A percentile compares a stretch with the other conserved stretches of the same genome.
Conservation (phyloP, 2,113 vertebrate genomes). For the Microcebus ravelobensis region DNA sequence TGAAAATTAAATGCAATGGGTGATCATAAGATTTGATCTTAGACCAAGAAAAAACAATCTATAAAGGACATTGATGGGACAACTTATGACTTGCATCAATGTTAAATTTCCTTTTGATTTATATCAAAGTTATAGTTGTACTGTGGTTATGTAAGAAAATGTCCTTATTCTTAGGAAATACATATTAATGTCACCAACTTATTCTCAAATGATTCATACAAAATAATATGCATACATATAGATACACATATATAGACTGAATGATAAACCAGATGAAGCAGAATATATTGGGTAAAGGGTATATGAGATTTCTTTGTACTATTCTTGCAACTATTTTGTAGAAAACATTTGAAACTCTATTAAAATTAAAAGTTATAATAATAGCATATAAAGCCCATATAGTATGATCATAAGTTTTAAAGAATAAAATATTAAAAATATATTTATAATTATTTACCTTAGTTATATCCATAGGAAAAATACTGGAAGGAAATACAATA, state of each 20-base stretch:
- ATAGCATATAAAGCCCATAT: not conserved
- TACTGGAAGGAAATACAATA: not conserved
- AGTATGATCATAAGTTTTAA: not conserved
- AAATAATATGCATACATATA: not conserved
- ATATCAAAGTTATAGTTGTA: not conserved
- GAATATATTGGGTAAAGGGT: not conserved
- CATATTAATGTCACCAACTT: not conserved
- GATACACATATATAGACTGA: not conserved
- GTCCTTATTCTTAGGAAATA: not conserved
- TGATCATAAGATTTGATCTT: slow-evolving; percentile 15
- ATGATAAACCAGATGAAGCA: not conserved
- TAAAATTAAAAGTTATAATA: slow-evolving; percentile 15
- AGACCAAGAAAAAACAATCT: not conserved
- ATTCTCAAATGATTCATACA: not conserved
- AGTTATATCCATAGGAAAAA: not conserved
- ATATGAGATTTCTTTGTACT: not conserved
- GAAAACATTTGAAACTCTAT: slow-evolving; percentile 15
- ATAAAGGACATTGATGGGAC: not conserved
- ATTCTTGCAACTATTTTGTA: not conserved
- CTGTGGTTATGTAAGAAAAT: not conserved
- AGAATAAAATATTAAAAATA: not conserved
- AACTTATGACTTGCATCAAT: not conserved
- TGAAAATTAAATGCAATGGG: not conserved
- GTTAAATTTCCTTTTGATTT: slow-evolving; percentile 4
- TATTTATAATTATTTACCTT: not conserved